Evolutionary conservation across 2,888 invertebrate genomes (phyloP).

Genomic region (Buathra laborator): DNA sequence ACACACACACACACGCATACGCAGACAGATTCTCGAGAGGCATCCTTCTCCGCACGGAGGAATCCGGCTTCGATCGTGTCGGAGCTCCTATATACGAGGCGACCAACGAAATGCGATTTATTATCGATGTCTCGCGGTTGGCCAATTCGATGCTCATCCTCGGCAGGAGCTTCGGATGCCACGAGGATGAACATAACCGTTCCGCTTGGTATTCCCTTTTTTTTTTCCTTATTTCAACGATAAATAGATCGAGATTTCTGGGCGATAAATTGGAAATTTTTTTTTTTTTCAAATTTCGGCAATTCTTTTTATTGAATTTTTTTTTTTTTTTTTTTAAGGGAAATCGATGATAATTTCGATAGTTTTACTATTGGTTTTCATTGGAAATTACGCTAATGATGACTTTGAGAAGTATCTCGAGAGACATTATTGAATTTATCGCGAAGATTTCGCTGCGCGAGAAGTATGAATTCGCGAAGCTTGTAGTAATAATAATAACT

Average conservation of each 20-base stretch:
- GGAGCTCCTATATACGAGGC: conserved; percentile 6
- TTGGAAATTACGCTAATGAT: too few relatives aligned
- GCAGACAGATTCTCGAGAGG: conserved; percentile 36
- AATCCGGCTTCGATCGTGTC: conserved; percentile 31
- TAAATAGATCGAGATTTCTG: background rate
- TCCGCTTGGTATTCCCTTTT: background rate
- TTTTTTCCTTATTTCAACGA: background rate
- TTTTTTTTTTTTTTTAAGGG: too few relatives aligned
- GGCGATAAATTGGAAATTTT: background rate
- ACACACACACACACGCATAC: background rate
- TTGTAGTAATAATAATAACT: too few relatives aligned
- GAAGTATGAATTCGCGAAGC: too few relatives aligned
- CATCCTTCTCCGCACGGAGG: conserved; percentile 21
- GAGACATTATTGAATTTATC: too few relatives aligned
- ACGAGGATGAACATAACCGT: background rate
- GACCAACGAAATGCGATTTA: conserved; percentile 50
- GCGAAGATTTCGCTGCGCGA: too few relatives aligned
- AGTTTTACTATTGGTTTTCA: too few relatives aligned
- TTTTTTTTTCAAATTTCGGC: background rate
- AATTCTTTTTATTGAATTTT: too few relatives aligned
- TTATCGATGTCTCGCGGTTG: conserved; percentile 56
- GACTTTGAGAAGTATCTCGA: too few relatives aligned
- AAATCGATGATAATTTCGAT: too few relatives aligned
- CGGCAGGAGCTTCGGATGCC: background rate
- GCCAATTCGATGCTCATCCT: conserved; percentile 50